Evolutionary conservation across 92 coral and sea anemone species (phyloP), one percentile per base, ranked within the genome.

Genomic region (Porites cylindrica): DNA sequence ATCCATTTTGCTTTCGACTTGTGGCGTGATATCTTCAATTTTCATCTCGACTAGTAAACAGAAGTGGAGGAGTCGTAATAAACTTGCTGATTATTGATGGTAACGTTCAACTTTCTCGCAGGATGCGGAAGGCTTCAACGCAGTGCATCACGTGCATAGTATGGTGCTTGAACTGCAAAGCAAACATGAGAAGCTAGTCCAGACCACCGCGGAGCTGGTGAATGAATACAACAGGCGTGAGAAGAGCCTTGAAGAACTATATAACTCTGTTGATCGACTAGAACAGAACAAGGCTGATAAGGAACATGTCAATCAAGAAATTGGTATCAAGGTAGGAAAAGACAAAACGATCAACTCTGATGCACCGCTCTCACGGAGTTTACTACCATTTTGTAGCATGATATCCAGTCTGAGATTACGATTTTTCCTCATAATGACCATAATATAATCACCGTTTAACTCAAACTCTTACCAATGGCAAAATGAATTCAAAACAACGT

Each of bases 51-150:
- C 32, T 29, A 29, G 32, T 29, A 29, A 29, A 29, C 32, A 29
- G 32, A 56, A 56, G 13, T 10, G 13, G 16, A 56, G 61, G 11
- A 56, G 61, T 56, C 16, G 61, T 56, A 10, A 10, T 56, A 14
- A 10, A 8, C 16, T 9, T 56, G 61, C 8, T 56, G 16, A 14
- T 54, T 9, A 54, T 54, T 56, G 13, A 10, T 56, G 47, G 47
- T 3, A 38, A 38, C 47, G 47, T 38, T 38, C 47, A 43, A 10
- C 60, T 29, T 7, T 62, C 66, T 43, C 60, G 58, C 86, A 96
- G 99, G 98, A 95, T 38, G 98, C 99, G 8, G 99, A 96, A 66
- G 95, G 98, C 21, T 96, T 96, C 88, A 96, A 96, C 85, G 99
- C 99, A 0, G 94, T 96, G 17, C 99, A 96, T 81, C 99, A 95